Percentiles rank a stretch among this genome's conserved stretches.
Conservation (phyloP, 2,797 vertebrate species). For the Phrynocephalus forsythii region DNA sequence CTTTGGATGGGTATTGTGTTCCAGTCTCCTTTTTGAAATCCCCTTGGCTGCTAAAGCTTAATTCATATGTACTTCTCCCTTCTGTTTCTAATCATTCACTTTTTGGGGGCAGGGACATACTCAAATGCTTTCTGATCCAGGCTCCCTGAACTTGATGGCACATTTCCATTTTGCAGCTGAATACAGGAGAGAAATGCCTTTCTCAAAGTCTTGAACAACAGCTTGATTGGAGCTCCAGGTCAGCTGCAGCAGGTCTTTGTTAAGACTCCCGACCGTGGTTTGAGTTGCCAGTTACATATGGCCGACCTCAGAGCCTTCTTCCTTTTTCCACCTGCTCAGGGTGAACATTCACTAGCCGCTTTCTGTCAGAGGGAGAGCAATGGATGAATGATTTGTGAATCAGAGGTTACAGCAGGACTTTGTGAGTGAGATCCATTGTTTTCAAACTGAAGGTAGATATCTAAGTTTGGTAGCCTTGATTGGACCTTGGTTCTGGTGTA, state of each 20-base stretch:
- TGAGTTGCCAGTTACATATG: background rate
- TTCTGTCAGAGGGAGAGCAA: background rate
- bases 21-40: background rate
- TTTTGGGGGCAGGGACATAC: background rate
- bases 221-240: background rate
- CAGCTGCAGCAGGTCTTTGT: no score
- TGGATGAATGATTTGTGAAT: background rate
- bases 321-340: background rate
- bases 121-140: background rate
- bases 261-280: background rate
- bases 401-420: background rate
- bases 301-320: background rate
- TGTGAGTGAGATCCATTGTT: background rate
- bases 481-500: background rate
- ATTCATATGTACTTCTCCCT: background rate
- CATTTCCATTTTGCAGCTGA: background rate
- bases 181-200: background rate
- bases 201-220: background rate
- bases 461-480: background rate
- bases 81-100: background rate
- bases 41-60: background rate
- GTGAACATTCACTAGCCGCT: no score
- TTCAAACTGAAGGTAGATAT: background rate
- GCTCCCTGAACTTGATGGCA: background rate
- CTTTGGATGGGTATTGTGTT: background rate